Evolutionary conservation across 2,797 vertebrate genomes (phyloP).

Genomic region (Labroides dimidiatus): DNA sequence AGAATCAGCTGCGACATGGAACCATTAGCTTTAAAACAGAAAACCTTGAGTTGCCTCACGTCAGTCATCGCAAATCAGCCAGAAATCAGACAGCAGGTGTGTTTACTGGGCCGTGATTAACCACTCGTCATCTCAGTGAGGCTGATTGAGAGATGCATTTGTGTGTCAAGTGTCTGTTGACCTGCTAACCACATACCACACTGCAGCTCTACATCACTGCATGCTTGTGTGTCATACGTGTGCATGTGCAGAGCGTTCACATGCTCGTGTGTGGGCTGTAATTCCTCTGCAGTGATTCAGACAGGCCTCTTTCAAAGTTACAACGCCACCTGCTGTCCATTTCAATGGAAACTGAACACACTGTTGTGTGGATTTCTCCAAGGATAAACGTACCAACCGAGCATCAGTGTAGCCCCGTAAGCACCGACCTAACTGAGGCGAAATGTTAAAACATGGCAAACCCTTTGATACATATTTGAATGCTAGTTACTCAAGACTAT

Average conservation of each 20-base stretch:
- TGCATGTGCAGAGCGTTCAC: constrained; percentile 31
- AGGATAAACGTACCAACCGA: constrained; percentile 12
- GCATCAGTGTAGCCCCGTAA: constrained; percentile 24
- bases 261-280: constrained; percentile 19
- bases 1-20: constrained; percentile 41
- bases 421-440: constrained; percentile 27
- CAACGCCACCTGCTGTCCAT: constrained; percentile 74
- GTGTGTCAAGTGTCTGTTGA: constrained; percentile 51
- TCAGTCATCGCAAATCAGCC: constrained; percentile 42
- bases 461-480: constrained; percentile 62
- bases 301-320: constrained; percentile 30
- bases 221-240: constrained; percentile 10
- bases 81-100: constrained; percentile 44
- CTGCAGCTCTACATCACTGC: constrained; percentile 23
- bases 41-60: constrained; percentile 12
- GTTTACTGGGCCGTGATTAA: constrained; percentile 24
- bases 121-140: constrained; percentile 33
- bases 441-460: background rate
- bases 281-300: constrained; percentile 59
- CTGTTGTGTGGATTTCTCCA: constrained; percentile 17
- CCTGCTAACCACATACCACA: constrained; percentile 31
- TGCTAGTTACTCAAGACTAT: constrained; percentile 53
- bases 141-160: constrained; percentile 44
- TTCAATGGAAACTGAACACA: constrained; percentile 19
- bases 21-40: constrained; percentile 39